phyloP scores from a whole-genome alignment of 1,140 invertebrate genomes.

The Heterodera carotae region DNA sequence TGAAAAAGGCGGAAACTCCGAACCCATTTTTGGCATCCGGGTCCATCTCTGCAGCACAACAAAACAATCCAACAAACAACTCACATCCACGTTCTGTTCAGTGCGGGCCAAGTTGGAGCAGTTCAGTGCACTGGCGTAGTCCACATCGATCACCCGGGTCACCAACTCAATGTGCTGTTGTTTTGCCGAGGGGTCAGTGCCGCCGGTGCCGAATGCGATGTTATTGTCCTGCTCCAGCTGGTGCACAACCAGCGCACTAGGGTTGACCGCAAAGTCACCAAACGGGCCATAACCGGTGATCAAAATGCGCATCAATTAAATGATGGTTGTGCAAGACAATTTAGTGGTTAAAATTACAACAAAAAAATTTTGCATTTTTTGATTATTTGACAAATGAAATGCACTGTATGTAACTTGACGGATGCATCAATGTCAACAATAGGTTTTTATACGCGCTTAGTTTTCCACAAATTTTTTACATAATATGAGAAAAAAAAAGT shows the following conservation, averaged over 20 bases:
- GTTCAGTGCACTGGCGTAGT: conserved; percentile 28
- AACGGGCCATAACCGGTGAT: conserved; percentile 39
- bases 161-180: conserved; percentile 22
- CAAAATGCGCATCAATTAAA: conserved; percentile 17
- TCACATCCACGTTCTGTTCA: conserved; percentile 25
- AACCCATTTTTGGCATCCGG: no score
- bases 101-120: conserved; percentile 16
- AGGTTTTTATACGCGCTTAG: conserved; percentile 16
- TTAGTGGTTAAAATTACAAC: no score
- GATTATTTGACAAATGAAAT: no score
- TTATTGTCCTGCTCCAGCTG: neutral
- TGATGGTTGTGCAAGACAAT: no score
- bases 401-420: no score
- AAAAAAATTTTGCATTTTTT: no score
- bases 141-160: conserved; percentile 32
- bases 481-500: no score
- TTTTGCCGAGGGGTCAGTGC: no score
- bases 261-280: conserved; percentile 29
- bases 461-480: conserved; percentile 7
- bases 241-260: conserved; percentile 33
- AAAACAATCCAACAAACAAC: conserved; percentile 3
- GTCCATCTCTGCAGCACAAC: no score
- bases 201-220: neutral
- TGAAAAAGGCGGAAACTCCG: no score
- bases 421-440: conserved; percentile 14